Evolutionary conservation across 1,140 invertebrate species (phyloP), one percentile per base, ranked within the genome.

Genomic region (Drosophila repleta): DNA sequence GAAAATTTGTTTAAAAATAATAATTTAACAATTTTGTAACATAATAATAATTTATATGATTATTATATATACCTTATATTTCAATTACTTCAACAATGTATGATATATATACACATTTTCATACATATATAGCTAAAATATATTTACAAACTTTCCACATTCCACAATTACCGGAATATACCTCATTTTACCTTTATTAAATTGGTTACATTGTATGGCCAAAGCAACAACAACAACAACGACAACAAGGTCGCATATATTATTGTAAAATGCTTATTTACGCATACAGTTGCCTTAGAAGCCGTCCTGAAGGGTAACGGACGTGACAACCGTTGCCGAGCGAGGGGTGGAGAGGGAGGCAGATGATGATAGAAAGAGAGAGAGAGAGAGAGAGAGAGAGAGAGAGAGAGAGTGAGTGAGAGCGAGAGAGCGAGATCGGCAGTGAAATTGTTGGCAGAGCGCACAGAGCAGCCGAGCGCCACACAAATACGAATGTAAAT

Each of bases 241-340:
- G 65, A 74, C 70, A 81, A 81, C 74, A 74, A 87, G 70, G 67
- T 87, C 66, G 43, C 32, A 67, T 65, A 45, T 57, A 21, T 74
- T 78, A 53, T 81, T 77, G 73, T 77, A 74, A 82, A 85, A 88
- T 87, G 78, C 83, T 87, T 85, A 85, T 85, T 85, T 85, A 85
- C 82, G 83, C 82, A 85, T 79, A 85, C 82, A 78, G 64, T 82
- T 82, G 75, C 82, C 71, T 67, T 45, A 10, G 18, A 7, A 69
- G 52, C 62, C 32, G 2, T 67, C 24, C 32, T 35, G 37, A 18
- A 24, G 46, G 46, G 26, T 1, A 55, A n/a, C 13, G 29, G 15
- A n/a, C 20, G 37, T 41, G 20, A n/a, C 52, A 52, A 52, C 41
- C 39, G 32, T 56, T 15, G n/a, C 8, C 39, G 43, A 52, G 41